A percentile compares a stretch with the other conserved stretches of the same genome.
phyloP scores from a whole-genome alignment of 2,113 vertebrate genomes.

The Taxidea taxus region DNA sequence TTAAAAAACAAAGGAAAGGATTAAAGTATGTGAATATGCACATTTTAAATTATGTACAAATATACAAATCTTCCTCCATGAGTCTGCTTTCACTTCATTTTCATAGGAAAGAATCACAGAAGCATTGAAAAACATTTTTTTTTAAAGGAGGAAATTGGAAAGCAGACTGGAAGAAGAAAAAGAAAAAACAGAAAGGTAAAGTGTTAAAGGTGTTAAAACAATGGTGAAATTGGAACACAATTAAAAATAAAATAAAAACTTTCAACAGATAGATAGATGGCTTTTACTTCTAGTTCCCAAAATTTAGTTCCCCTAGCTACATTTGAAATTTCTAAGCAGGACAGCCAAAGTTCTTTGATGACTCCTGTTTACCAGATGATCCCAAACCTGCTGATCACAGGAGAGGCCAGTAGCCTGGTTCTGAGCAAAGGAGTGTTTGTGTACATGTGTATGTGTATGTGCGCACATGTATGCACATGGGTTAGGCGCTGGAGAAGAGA shows the following conservation, averaged over 20 bases:
- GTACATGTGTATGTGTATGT: accelerated
- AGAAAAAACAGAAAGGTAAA: neutral
- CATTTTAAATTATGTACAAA: neutral
- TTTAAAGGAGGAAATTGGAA: neutral
- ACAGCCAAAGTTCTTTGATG: neutral
- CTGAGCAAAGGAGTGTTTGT: neutral
- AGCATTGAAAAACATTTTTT: neutral
- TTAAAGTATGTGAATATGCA: neutral
- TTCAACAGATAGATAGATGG: neutral
- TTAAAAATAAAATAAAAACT: neutral
- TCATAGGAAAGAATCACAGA: neutral
- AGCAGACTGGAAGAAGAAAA: neutral
- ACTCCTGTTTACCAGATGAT: neutral
- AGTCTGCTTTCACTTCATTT: neutral
- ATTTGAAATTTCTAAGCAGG: neutral
- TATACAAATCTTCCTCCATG: neutral
- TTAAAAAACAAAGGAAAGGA: neutral
- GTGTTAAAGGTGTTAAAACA: neutral
- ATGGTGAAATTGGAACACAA: neutral
- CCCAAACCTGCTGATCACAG: neutral
- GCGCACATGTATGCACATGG: neutral
- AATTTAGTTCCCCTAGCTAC: neutral
- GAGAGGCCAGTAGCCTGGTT: neutral
- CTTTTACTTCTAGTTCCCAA: neutral
- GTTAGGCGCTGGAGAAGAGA: neutral